These are phyloP conservation scores for Labia minor DNA, from an alignment of 2,888 invertebrate species.

Conservation along the genomic window DNA sequence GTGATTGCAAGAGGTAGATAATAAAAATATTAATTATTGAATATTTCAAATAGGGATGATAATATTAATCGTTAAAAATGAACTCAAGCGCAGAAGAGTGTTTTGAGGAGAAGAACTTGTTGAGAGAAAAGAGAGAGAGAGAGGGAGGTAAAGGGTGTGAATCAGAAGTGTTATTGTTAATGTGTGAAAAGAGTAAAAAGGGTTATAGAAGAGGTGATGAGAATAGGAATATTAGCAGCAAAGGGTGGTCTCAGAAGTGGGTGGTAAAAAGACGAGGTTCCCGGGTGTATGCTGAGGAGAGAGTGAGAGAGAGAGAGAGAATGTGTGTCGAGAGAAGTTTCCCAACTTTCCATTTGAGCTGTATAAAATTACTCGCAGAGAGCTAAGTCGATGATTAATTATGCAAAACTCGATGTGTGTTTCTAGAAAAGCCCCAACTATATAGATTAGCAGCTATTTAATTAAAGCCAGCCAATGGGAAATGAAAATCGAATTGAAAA, in stretches of 20 bases:
- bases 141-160: not conserved
- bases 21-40: too few species aligned
- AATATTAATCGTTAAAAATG: too few species aligned
- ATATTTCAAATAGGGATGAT: too few species aligned
- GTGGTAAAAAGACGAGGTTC: not conserved
- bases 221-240: not conserved
- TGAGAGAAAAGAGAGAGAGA: not conserved
- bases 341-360: not conserved
- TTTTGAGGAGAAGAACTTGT: too few species aligned
- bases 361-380: not conserved
- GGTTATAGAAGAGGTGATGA: not conserved
- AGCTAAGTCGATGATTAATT: slow-evolving; percentile 3
- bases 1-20: too few species aligned
- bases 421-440: too few species aligned
- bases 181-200: not conserved
- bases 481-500: too few species aligned
- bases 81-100: too few species aligned
- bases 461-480: not conserved
- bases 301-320: slow-evolving; percentile 7
- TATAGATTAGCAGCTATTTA: not conserved
- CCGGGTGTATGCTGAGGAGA: not conserved
- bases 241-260: not conserved
- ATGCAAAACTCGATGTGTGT: slow-evolving; percentile 13
- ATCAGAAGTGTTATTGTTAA: not conserved
- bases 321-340: slow-evolving; percentile 13